Base-by-base conservation (phyloP, 2,797 vertebrate species). In the Pelodytes ibericus region DNA sequence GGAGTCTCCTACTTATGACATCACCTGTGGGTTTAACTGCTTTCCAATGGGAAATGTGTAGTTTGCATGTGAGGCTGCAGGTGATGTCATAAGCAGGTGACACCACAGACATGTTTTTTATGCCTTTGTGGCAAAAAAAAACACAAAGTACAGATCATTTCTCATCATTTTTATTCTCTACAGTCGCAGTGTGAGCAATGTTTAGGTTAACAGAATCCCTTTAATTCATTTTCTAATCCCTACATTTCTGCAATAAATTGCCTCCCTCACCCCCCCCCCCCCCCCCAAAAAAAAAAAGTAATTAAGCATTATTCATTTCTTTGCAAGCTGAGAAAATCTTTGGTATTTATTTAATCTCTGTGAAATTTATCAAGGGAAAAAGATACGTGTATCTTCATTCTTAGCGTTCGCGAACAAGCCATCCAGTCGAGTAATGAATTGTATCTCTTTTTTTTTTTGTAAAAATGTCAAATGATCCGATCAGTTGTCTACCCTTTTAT, bases 271-370 rank as follows among this genome's bases (percentile, higher is more conserved):
- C n/a, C n/a, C n/a, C n/a, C n/a, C n/a, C n/a, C n/a, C n/a, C n/a
- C n/a, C n/a, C n/a, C n/a, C n/a, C 3, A 53, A 24, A 10, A 53
- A 53, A 53, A n/a, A 36, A 49, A 49, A 49, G 18, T 15, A 49
- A 47, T 49, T 4, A 36, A 44, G 18, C 4, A 6, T n/a, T 22
- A 22, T 53, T 53, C n/a, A 7, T n/a, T 20, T 53, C 2, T 53
- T n/a, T 53, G 49, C 22, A 7, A 22, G 24, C 20, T 1, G n/a
- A 7, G 7, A 53, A 22, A 53, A 53, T 53, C 49, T 22, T 20
- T 69, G 66, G 47, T 58, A 71, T 59, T 71, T 59, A 18, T 30
- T 25, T 71, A 71, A 71, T 58, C 68, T 41, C 53, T 5, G 10
- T 31, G 22, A 39, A 30, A 69, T 56, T n/a, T 27, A 57, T 7